These are phyloP conservation scores for Prolemur simus DNA, from an alignment of 2,113 vertebrate genomes.

Conservation along the genomic window DNA sequence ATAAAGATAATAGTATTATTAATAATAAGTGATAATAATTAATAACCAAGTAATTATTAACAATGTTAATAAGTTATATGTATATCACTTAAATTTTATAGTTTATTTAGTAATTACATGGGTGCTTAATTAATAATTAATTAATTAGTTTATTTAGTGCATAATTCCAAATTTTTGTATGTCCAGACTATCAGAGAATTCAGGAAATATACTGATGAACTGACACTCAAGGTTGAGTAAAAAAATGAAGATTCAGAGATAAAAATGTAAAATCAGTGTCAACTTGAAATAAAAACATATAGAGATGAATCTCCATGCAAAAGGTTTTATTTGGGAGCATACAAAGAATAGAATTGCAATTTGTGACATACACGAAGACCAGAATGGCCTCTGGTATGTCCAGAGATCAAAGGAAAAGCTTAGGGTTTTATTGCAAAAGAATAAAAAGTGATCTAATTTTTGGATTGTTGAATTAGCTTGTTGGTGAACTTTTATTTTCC, in stretches of 20 bases:
- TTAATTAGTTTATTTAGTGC: not conserved
- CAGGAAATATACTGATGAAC: not conserved
- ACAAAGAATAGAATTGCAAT: not conserved
- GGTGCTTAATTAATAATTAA: not conserved
- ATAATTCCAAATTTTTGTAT: not conserved
- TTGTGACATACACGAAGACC: not conserved
- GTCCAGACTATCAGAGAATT: not conserved
- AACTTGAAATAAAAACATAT: not conserved
- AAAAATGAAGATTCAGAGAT: not conserved
- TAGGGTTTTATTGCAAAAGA: not conserved
- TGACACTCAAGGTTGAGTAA: not conserved
- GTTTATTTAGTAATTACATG: not conserved
- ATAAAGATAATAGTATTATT: too few relatives aligned
- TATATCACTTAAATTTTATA: not conserved
- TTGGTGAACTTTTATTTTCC: not conserved
- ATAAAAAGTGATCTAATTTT: not conserved
- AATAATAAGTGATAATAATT: not conserved
- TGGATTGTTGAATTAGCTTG: not conserved
- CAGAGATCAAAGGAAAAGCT: not conserved
- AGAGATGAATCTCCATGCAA: not conserved
- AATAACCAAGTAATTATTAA: not conserved
- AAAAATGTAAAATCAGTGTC: not conserved
- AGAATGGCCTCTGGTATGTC: not conserved
- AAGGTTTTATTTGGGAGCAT: not conserved
- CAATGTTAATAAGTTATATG: not conserved